Percentiles rank a stretch among this genome's conserved stretches.
These are phyloP conservation scores for Eulacestoma nigropectus DNA, from an alignment of 2,113 vertebrate genomes.

Conservation along the genomic window DNA sequence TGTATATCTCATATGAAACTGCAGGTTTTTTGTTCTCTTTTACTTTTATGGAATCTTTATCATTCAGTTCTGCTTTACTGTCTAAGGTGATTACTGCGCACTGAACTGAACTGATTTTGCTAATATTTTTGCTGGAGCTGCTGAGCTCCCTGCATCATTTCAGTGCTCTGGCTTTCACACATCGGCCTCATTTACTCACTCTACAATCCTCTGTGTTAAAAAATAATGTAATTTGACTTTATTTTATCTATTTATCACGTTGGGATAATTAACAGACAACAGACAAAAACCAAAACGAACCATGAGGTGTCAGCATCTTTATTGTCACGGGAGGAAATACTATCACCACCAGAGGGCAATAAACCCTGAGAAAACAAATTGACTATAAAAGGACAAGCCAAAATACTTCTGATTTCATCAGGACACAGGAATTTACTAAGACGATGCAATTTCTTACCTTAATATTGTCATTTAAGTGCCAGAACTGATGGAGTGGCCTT, in stretches of 20 bases:
- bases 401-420: neutral
- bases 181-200: neutral
- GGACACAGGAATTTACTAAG: neutral
- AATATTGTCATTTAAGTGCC: neutral
- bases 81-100: neutral
- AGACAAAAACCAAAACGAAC: neutral
- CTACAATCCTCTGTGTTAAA: neutral
- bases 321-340: neutral
- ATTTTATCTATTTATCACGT: neutral
- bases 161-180: neutral
- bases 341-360: neutral
- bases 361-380: neutral
- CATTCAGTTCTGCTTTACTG: neutral
- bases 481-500: neutral
- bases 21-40: neutral
- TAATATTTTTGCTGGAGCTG: neutral
- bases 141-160: neutral
- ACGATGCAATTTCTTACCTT: neutral
- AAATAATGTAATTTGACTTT: neutral
- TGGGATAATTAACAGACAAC: neutral
- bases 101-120: neutral
- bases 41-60: neutral
- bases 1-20: neutral
- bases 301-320: rapidly evolving
- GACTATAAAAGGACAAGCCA: neutral